Conservation (phyloP, 2,888 invertebrate genomes). For the Strigamia maritima region DNA sequence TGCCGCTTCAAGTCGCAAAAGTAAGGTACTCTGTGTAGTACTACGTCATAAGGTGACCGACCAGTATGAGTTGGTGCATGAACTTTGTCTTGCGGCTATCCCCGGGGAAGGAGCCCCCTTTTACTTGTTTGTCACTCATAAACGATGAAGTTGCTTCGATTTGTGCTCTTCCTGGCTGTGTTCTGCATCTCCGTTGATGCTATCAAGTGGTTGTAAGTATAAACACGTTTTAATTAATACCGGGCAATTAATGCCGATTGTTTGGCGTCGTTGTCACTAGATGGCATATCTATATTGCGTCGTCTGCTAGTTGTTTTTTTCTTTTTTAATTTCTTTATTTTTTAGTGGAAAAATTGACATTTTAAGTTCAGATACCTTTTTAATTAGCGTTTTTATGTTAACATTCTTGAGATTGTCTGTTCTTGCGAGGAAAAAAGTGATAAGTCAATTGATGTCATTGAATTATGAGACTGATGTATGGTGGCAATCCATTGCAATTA, state of each 20-base stretch:
- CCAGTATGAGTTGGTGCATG: constrained; percentile 34
- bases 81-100: constrained; percentile 31
- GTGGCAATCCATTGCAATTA: constrained; percentile 28
- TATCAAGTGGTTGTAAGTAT: constrained; percentile 29
- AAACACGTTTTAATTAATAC: neutral
- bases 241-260: neutral
- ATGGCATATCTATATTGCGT: neutral
- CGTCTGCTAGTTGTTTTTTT: neutral
- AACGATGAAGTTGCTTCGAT: constrained; percentile 22
- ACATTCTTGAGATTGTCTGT: neutral
- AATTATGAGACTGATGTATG: constrained; percentile 30
- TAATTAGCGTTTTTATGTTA: too few species aligned
- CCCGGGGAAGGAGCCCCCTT: constrained; percentile 32
- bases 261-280: neutral
- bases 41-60: constrained; percentile 31
- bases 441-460: constrained; percentile 32
- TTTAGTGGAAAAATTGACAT: too few species aligned
- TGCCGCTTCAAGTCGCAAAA: neutral
- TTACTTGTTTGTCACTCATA: constrained; percentile 28
- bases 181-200: neutral
- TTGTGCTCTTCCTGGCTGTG: constrained; percentile 2
- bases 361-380: too few species aligned
- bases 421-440: neutral
- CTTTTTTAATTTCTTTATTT: too few species aligned
- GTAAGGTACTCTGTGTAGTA: neutral